Conservation (phyloP, 2,113 vertebrate species). For the Ictidomys tridecemlineatus region DNA sequence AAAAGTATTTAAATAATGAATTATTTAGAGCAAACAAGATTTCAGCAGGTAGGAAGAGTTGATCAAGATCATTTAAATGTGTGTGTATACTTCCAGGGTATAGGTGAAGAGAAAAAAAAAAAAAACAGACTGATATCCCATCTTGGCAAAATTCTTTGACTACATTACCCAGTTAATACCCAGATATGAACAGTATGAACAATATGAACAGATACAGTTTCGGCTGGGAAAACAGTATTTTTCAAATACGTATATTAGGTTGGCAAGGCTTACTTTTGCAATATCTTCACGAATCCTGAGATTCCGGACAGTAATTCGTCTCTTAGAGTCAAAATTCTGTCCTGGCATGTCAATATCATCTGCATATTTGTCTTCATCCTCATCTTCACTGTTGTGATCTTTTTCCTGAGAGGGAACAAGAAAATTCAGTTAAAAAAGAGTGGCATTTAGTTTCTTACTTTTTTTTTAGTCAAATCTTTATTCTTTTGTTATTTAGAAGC, state of each 20-base stretch:
- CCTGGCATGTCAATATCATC: constrained; percentile 99
- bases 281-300: constrained; percentile 98
- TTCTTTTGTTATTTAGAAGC: constrained; percentile 30
- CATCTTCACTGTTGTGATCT: constrained; percentile 97
- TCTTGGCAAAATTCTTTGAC: background rate
- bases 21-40: constrained; percentile 22
- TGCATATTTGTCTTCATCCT: constrained; percentile 99
- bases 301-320: constrained; percentile 98
- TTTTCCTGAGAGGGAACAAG: constrained; percentile 89
- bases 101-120: background rate
- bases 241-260: background rate
- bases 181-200: background rate
- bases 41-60: background rate
- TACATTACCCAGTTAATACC: background rate
- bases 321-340: constrained; percentile 99
- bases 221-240: background rate
- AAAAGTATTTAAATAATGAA: constrained; percentile 46
- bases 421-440: constrained; percentile 35
- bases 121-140: background rate
- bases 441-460: background rate
- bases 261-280: constrained; percentile 92
- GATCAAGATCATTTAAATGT: background rate
- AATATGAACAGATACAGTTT: background rate
- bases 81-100: background rate
- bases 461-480: background rate